Evolutionary conservation across 2,888 invertebrate species (phyloP).

Genomic region (Boloria selene): DNA sequence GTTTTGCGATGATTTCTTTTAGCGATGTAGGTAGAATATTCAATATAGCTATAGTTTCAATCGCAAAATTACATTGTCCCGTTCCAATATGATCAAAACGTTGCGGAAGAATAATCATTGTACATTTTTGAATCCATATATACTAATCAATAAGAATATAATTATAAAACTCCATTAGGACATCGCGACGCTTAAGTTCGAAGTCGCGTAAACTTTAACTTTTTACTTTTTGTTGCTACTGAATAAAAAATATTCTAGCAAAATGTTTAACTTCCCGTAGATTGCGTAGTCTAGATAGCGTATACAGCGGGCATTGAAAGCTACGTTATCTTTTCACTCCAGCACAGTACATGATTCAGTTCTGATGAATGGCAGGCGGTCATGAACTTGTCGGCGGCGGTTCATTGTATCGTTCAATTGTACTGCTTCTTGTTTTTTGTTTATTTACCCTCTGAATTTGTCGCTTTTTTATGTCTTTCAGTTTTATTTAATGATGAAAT

Average conservation of each 20-base stretch:
- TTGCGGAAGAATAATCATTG: no score
- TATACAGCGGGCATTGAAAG: constrained; percentile 12
- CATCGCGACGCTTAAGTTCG: not conserved
- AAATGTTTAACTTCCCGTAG: not conserved
- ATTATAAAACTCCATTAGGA: not conserved
- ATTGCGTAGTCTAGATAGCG: not conserved
- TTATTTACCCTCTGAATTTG: constrained; percentile 36
- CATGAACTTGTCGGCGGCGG: constrained; percentile 56
- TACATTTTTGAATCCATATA: no score
- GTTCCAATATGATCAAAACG: no score
- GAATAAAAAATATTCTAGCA: not conserved
- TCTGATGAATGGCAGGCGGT: constrained; percentile 52
- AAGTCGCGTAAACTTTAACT: not conserved
- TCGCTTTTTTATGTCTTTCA: constrained; percentile 5
- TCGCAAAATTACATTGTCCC: no score
- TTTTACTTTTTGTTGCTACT: not conserved
- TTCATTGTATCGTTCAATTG: constrained; percentile 63
- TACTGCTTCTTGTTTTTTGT: constrained; percentile 48
- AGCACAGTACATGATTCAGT: constrained; percentile 47
- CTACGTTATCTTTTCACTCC: constrained; percentile 21
- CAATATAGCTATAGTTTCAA: no score
- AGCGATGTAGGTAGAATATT: no score
- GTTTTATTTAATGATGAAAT: not conserved
- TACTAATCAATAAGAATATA: not conserved
- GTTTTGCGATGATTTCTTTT: no score